Evolutionary conservation across 2,113 vertebrate species (phyloP), one percentile per base, ranked within the genome.

Genomic region (Scomber scombrus): DNA sequence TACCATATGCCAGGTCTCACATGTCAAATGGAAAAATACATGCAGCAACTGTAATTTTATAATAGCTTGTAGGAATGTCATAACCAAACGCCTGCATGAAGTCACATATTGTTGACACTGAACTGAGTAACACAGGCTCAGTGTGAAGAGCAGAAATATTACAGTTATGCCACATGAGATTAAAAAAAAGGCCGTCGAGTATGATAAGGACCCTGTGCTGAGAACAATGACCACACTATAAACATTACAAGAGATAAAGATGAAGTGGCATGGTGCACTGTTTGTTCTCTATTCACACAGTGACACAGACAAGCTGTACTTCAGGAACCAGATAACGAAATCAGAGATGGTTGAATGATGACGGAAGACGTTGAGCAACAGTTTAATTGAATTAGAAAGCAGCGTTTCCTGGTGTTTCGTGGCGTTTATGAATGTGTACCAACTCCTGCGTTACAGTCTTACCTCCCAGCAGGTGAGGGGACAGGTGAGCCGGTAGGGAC

Each of bases 391-490:
- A 26, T 63, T 13, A 40, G 4, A 29, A 54, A 5, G 34, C 2
- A 14, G 14, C 34, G 1, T 31, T 14, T 61, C 6, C 64, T 55
- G 52, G 29, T 61, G 64, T 72, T 54, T 56, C 49, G 40, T 58
- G 29, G 18, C 10, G 23, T 6, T 16, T 78, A 0, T 31, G 16
- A 23, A 26, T 71, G 4, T 61, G 23, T 8, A 7, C n/a, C 8
- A 4, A 15, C 1, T 7, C 19, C 0, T 7, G 29, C 16, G 18
- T 43, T 65, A 7, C 43, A 29, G 2, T 74, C 94, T 95, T 96
- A 98, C 98, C 98, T 96, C 96, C 96, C 72, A 99, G 96, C 91
- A 98, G 90, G 92, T 96, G 97, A 81, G 97, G 96, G 23, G 97
- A 97, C 75, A 99, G 96, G 91, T 98, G 97, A 12, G 96, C 94